A percentile compares a stretch with the other conserved stretches of the same genome.
These are phyloP conservation scores for Melopsittacus undulatus DNA, from an alignment of 2,797 vertebrate genomes.

Conservation along the genomic window DNA sequence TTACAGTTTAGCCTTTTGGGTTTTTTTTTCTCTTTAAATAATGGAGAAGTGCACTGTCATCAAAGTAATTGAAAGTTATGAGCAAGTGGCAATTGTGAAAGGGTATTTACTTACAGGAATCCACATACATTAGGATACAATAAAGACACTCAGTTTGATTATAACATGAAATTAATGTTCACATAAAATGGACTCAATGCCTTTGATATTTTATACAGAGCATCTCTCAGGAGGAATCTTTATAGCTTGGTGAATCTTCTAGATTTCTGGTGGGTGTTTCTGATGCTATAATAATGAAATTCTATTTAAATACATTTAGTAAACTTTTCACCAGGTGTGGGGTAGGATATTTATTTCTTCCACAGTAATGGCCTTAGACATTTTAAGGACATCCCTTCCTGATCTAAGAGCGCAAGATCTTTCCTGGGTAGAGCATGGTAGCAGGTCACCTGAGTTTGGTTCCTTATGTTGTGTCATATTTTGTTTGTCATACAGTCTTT, in stretches of 20 bases:
- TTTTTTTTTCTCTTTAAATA: not conserved
- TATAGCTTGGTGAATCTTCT: not conserved
- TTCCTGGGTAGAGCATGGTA: not conserved
- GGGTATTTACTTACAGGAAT: constrained; percentile 50
- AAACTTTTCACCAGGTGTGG: not conserved
- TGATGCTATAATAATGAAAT: not conserved
- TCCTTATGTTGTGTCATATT: not conserved
- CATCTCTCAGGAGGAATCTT: not conserved
- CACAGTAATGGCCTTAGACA: not conserved
- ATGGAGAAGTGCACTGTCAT: not conserved
- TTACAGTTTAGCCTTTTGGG: not conserved
- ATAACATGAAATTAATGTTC: constrained; percentile 4
- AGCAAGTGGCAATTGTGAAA: not conserved
- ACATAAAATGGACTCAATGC: not conserved
- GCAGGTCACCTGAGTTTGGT: not conserved
- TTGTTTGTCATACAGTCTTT: not conserved
- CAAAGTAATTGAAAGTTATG: not conserved
- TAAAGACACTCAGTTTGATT: not conserved
- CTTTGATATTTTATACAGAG: not conserved
- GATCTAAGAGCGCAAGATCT: not conserved
- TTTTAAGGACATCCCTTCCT: not conserved
- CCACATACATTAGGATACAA: not conserved
- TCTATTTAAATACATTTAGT: not conserved
- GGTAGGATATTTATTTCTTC: not conserved
- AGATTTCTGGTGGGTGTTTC: not conserved